A percentile compares a stretch with the other conserved stretches of the same genome.
phyloP scores from a whole-genome alignment of 2,888 invertebrate species.

The Rhodophaea formosa region DNA sequence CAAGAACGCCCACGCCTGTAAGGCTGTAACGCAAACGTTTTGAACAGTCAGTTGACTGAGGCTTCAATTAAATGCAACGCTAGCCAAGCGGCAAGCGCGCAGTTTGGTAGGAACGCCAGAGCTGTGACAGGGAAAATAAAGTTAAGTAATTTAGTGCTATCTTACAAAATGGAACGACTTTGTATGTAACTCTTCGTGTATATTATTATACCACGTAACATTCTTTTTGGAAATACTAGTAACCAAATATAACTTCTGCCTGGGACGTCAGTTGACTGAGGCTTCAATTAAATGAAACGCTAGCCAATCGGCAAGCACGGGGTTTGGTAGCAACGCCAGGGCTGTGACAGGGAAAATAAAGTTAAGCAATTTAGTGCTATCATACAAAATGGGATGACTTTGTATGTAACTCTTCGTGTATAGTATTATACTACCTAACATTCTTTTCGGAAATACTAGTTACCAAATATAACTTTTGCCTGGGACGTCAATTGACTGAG shows the following conservation, averaged over 20 bases:
- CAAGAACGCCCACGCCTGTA: constrained; percentile 19
- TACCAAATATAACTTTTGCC: too few species aligned
- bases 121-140: not conserved
- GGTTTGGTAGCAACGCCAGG: constrained; percentile 6
- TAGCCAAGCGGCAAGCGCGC: constrained; percentile 23
- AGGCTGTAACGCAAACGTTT: constrained; percentile 22
- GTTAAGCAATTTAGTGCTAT: too few species aligned
- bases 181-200: too few species aligned
- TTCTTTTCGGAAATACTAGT: too few species aligned
- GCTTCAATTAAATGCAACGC: constrained; percentile 41
- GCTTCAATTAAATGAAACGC: constrained; percentile 41
- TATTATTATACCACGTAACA: too few species aligned
- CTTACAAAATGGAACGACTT: too few species aligned
- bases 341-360: not conserved
- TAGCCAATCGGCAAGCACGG: constrained; percentile 24
- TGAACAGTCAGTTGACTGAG: constrained; percentile 35
- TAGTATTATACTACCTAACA: too few species aligned
- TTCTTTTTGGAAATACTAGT: too few species aligned
- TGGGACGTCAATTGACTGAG: constrained; percentile 32
- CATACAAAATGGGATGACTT: too few species aligned
- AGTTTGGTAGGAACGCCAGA: constrained; percentile 7
- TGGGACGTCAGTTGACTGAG: constrained; percentile 27
- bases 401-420: too few species aligned
- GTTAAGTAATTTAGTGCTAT: too few species aligned
- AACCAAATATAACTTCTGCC: too few species aligned